These are phyloP conservation scores for Dryas iulia DNA, from an alignment of 1,140 invertebrate species.

Conservation along the genomic window DNA sequence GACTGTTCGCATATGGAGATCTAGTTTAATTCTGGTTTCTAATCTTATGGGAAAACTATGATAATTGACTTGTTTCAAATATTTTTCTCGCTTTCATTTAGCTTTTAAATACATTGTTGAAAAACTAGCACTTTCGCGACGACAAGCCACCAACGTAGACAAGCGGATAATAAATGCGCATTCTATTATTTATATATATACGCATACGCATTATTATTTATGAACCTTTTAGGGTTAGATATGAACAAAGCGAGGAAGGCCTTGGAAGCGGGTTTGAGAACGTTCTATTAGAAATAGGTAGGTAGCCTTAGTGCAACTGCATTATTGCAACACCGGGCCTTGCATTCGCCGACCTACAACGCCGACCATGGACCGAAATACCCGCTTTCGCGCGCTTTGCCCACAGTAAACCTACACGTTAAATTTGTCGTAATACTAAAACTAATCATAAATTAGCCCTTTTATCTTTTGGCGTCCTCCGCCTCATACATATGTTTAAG, in stretches of 20 bases:
- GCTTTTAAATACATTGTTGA: background rate
- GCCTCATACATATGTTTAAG: background rate
- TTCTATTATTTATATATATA: too few relatives aligned
- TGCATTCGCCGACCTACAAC: constrained; percentile 68
- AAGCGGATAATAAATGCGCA: background rate
- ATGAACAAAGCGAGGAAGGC: constrained; percentile 25
- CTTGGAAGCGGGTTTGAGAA: constrained; percentile 39
- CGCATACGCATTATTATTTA: background rate
- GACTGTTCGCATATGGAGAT: constrained; percentile 10
- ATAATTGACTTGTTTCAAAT: background rate
- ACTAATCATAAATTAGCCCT: background rate
- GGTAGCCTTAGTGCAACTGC: constrained; percentile 63
- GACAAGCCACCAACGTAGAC: background rate
- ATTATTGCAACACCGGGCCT: constrained; percentile 70
- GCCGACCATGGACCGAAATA: constrained; percentile 71
- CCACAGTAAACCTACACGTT: constrained; percentile 8
- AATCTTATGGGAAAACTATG: background rate
- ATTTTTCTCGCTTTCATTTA: background rate
- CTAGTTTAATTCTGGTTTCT: constrained; percentile 11
- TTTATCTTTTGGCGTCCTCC: background rate
- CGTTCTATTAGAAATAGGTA: constrained; percentile 50
- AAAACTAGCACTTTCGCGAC: background rate
- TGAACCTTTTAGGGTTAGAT: background rate
- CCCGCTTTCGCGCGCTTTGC: constrained; percentile 56
- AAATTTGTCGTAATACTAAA: background rate